Base-by-base conservation (phyloP, 2,113 vertebrate genomes). In the Oryzias celebensis region DNA sequence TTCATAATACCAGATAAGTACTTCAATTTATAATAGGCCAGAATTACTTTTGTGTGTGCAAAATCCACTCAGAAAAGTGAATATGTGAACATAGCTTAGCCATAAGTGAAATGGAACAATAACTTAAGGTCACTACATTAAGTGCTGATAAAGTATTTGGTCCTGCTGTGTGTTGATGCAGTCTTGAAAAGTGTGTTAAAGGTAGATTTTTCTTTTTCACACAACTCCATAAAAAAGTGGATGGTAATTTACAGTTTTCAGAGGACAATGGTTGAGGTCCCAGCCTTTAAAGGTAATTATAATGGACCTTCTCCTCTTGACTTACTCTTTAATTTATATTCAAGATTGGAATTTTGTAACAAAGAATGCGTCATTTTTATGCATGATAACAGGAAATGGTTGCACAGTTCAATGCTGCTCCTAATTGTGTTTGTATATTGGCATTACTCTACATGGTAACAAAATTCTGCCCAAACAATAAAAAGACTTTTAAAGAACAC, bases 11-110 rank as follows among this genome's bases (percentile, higher is more conserved):
- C 75, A 80, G 77, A 68, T 76, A 82, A 82, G 77, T 82, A 81
- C 68, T 70, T 79, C 59, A 71, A 77, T 78, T 75, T 73, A 82
- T 74, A 86, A 82, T 75, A 74, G 71, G 50, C 68, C 49, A 50
- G 78, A 82, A 88, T 87, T 84, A 84, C 53, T 77, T 86, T 82
- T 84, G 73, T 78, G 60, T 73, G 68, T 68, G 60, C 55, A 77
- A 85, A 83, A 79, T 75, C 67, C 52, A 81, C 65, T 85, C 71
- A 77, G 59, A 83, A 52, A 58, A 71, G 50, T 0, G 31, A 78
- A 74, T 68, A 62, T 62, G 74, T 20, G 73, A 79, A 67, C 68
- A 60, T 78, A 43, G 62, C 45, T 45, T 52, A 14, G 41, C 41
- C 24, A 66, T 54, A 78, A 73, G 62, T 71, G 53, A 76, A 83